These are phyloP conservation scores for Drosophila malerkotliana DNA, from an alignment of 1,140 invertebrate species.

Conservation along the genomic window DNA sequence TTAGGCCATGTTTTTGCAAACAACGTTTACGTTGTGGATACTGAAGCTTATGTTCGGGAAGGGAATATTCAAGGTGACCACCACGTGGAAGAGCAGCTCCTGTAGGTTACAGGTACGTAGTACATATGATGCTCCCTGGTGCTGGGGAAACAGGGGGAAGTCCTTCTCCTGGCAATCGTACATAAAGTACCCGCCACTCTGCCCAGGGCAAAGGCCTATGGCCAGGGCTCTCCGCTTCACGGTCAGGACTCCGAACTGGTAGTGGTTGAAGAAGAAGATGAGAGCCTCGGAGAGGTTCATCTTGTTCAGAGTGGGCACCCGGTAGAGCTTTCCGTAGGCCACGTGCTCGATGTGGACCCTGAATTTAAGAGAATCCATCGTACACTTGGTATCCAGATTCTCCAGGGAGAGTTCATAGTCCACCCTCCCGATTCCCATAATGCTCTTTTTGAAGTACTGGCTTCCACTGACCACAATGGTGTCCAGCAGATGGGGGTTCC, in stretches of 20 bases:
- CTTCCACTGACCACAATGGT: conserved; percentile 86
- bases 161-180: conserved; percentile 87
- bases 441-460: conserved; percentile 85
- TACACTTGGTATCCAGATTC: conserved; percentile 84
- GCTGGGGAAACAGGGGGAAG: conserved; percentile 85
- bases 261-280: conserved; percentile 86
- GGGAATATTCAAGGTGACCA: conserved; percentile 85
- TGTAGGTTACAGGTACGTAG: conserved; percentile 86
- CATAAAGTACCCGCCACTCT: conserved; percentile 86
- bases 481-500: conserved; percentile 86
- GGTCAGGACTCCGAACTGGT: conserved; percentile 85
- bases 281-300: conserved; percentile 87
- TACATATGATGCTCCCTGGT: conserved; percentile 85
- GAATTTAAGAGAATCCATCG: conserved; percentile 86
- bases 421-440: conserved; percentile 83
- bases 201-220: conserved; percentile 85
- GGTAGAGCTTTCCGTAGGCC: conserved; percentile 86
- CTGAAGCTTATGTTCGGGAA: conserved; percentile 76
- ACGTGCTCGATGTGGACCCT: conserved; percentile 85
- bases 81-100: conserved; percentile 86
- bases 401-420: conserved; percentile 86
- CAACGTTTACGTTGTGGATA: conserved; percentile 73
- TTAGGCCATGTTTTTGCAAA: too few species aligned
- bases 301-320: conserved; percentile 84
- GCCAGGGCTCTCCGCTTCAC: conserved; percentile 85